Evolutionary conservation across 2,888 invertebrate species (phyloP).

Genomic region (Eupithecia inturbata): DNA sequence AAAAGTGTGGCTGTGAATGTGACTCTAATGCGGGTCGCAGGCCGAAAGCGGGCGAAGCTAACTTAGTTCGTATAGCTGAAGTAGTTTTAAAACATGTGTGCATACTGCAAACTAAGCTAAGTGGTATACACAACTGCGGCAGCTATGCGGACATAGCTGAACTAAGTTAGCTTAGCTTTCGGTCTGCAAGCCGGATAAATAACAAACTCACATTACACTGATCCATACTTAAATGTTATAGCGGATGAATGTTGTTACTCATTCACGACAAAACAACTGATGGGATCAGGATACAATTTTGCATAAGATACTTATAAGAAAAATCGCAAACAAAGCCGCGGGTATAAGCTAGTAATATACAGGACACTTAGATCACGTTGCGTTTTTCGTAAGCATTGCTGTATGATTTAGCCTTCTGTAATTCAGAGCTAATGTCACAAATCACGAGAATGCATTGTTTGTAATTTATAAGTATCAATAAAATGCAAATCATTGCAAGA

Average conservation of each 20-base stretch:
- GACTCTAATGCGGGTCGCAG: neutral
- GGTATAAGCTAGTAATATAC: neutral
- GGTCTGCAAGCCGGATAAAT: neutral
- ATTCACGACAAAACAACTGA: neutral
- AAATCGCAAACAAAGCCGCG: no score
- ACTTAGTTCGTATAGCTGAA: neutral
- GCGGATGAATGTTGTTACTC: neutral
- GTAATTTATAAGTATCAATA: conserved; percentile 1
- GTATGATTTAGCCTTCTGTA: neutral
- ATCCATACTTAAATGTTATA: no score
- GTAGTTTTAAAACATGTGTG: no score
- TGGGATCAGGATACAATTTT: neutral
- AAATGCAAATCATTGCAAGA: conserved; percentile 6
- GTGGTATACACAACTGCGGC: neutral
- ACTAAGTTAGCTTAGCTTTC: neutral
- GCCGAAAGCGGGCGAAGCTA: neutral
- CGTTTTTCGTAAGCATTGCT: neutral
- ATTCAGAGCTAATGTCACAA: neutral
- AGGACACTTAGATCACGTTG: neutral
- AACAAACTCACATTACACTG: neutral
- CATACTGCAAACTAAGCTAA: neutral
- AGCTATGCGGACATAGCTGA: no score
- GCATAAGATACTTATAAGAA: neutral
- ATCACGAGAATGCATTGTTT: conserved; percentile 8
- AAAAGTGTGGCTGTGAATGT: neutral